phyloP scores from a whole-genome alignment of 2,113 vertebrate genomes.

The Ptyas mucosa region DNA sequence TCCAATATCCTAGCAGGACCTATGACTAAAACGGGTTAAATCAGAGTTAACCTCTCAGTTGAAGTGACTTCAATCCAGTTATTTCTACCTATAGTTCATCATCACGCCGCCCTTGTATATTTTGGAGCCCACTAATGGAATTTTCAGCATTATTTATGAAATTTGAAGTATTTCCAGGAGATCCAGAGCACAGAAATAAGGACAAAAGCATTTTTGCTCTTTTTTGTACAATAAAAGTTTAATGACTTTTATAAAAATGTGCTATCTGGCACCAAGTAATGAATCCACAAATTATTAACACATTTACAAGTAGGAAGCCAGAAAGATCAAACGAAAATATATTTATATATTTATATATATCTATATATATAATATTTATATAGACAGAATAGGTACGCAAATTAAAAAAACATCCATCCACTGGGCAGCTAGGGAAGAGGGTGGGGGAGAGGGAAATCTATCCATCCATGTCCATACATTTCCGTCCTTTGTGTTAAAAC shows the following conservation, averaged over 20 bases:
- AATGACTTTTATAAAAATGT: conserved; percentile 75
- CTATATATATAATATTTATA: conserved; percentile 37
- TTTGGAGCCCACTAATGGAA: not conserved
- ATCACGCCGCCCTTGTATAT: not conserved
- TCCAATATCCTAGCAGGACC: not conserved
- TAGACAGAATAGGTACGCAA: conserved; percentile 16
- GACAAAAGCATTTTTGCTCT: not conserved
- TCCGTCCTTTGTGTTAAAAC: not conserved
- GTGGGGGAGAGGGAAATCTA: not conserved
- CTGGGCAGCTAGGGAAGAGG: not conserved
- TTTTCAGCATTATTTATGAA: not conserved
- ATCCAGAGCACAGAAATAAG: not conserved
- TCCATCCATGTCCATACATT: not conserved
- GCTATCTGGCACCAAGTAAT: conserved; percentile 56
- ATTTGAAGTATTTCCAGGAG: not conserved
- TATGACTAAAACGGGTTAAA: not conserved
- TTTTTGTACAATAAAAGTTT: conserved; percentile 73
- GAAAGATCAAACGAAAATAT: conserved; percentile 54
- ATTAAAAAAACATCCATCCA: not conserved
- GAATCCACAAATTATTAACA: conserved; percentile 64
- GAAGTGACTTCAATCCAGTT: not conserved
- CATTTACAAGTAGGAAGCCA: conserved; percentile 58
- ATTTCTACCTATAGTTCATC: not conserved
- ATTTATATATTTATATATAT: conserved; percentile 30
- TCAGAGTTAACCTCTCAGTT: not conserved